A percentile compares a stretch with the other conserved stretches of the same genome.
phyloP scores from a whole-genome alignment of 2,797 vertebrate species.

The Gastrophryne carolinensis region DNA sequence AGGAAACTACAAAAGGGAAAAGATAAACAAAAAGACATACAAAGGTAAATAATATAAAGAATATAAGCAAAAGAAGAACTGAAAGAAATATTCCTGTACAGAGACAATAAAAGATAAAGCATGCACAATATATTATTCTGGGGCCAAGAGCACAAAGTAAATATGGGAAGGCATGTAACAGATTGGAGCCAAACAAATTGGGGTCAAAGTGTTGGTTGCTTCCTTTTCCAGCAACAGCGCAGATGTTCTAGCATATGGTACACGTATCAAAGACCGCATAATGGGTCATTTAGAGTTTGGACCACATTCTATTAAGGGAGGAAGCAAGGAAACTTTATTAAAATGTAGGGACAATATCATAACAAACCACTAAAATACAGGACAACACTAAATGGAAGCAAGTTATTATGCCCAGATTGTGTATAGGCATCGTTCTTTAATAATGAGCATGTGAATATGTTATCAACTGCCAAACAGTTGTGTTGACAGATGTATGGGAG shows the following conservation, averaged over 20 bases:
- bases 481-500: too few species aligned
- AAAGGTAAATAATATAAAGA: not conserved
- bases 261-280: not conserved
- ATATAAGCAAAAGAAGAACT: not conserved
- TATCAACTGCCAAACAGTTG: too few species aligned
- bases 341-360: not conserved
- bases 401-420: not conserved
- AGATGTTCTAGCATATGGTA: slow-evolving; percentile 23
- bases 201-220: slow-evolving; percentile 14
- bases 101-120: not conserved
- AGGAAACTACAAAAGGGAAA: not conserved
- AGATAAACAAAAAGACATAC: not conserved
- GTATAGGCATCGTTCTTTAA: too few species aligned
- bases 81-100: not conserved
- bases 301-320: not conserved
- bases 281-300: slow-evolving; percentile 1
- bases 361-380: not conserved
- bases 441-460: too few species aligned
- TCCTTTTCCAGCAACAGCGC: not conserved
- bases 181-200: not conserved
- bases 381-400: not conserved
- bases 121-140: not conserved
- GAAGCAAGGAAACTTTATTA: not conserved
- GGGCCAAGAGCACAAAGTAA: not conserved
- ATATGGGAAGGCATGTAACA: not conserved